Base-by-base conservation (phyloP, 2,797 vertebrate genomes). In the Antennarius maculatus region DNA sequence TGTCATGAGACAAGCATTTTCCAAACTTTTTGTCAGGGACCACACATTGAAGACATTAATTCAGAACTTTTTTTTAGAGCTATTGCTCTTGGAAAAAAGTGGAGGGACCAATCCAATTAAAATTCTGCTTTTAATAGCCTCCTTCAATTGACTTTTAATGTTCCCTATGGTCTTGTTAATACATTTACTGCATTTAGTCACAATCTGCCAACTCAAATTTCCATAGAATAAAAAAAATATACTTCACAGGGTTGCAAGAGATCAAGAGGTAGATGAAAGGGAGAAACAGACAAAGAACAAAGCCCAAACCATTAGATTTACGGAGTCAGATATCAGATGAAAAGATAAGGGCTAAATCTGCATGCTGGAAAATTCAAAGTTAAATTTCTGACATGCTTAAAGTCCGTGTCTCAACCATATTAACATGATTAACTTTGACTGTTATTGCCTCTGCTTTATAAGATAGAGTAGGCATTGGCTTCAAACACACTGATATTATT, bases 61-160 rank as follows among this genome's bases (percentile, higher is more conserved):
- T 84, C 62, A 69, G 64, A 81, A 87, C 83, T 87, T 88, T 89
- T 88, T 89, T 89, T 87, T 81, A 80, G 80, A 71, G 65, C 72
- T 79, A 74, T 69, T 85, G 83, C 79, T 82, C 72, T 72, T 77
- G 46, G 34, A 80, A 66, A 71, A 42, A 41, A 86, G 86, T 82
- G 65, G 63, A 85, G 83, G 74, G 71, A 90, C 78, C 83, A 88
- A 90, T 73, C 83, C 91, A 94, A 93, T 93, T 92, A 92, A 90
- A 92, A 88, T 86, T 79, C 66, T 69, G 74, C 88, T 91, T 92
- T 92, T 93, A 92, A 93, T 92, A 93, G 90, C 84, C 88, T 93
- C 87, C 83, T 92, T 91, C 89, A 90, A 90, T 91, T 89, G 88
- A 90, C 88, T 92, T 91, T 91, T 90, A 92, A 89, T 88, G 84